Evolutionary conservation across 2,113 vertebrate genomes (phyloP), one percentile per base, ranked within the genome.

Genomic region (Heterocephalus glaber): DNA sequence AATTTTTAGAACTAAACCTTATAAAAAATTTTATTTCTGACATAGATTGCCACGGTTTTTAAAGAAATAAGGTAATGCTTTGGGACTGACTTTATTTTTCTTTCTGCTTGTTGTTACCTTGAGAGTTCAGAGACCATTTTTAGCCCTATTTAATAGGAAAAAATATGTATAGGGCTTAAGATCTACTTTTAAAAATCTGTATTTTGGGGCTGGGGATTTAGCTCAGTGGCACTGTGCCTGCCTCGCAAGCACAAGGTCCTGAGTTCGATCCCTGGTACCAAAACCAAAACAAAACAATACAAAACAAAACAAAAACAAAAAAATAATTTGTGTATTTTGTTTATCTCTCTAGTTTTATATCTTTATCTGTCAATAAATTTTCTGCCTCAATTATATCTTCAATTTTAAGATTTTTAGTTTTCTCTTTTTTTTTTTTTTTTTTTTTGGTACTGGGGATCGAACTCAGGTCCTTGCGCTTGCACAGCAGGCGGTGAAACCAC

Each of bases 181-280:
- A 17, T 54, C 19, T 52, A 33, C 90, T 93, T 96, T 90, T 93
- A 13, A 89, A 60, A 72, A 86, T 92, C 54, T 85, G 11, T 68
- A 47, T 63, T 86, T 17, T 30, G 16, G 9, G 47, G n/a, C n/a
- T n/a, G n/a, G n/a, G 47, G 47, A 49, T 49, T 49, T 49, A 49
- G 47, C 47, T 49, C 47, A 49, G 47, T 6, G 5, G 47, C 47
- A 49, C 47, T 49, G 47, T 9, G 9, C 47, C 47, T 49, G 47
- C 47, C 47, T 49, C 47, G 47, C 47, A 49, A 49, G 47, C 47
- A 5, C 47, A 49, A 49, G 47, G 47, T 9, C 47, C 47, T 49
- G 5, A 49, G 47, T 49, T 49, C 9, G 47, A 49, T n/a, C 47
- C 47, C 47, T 49, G 47, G 47, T 49, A 49, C 47, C 9, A 49